Evolutionary conservation across 1,140 invertebrate genomes (phyloP), one percentile per base, ranked within the genome.

Genomic region (Calephelis nemesis): DNA sequence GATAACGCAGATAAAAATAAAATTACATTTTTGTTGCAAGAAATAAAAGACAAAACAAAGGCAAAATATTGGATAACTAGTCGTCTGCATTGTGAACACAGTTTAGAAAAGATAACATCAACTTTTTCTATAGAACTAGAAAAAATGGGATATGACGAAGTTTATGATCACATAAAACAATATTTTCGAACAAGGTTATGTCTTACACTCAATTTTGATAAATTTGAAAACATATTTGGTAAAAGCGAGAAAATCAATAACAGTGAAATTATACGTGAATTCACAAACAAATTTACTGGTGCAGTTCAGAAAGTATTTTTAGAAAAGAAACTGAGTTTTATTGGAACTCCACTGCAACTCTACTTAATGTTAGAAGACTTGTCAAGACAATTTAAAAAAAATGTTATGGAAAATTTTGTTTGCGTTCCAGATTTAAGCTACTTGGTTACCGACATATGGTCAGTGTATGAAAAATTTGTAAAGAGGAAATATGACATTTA

Each of bases 11-110:
- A 60, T 40, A 60, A 30, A n/a, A 30, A 40, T 39, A 40, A 11
- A 60, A 39, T 60, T 12, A 40, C 30, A 39, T 40, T 6, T n/a
- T 60, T 60, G n/a, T 60, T 60, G 7, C 8, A 60, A 60, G 12
- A 11, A 1, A 60, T 60, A 39, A 60, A 60, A 60, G 11, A 60
- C 15, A 30, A 60, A 60, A 60, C 54, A 11, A 30, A 7, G 12
- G 54, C 54, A 40, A 60, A 60, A 39, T 60, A 12, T 11, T 60
- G 54, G 54, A 60, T 60, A 12, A 60, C 54, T 60, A 60, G 19
- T 30, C 52, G 52, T 39, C 15, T 54, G 10, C 52, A 54, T 54
- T 54, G 15, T 11, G 52, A 54, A 15, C 1, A 54, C 19, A 19
- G 15, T 9, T 54, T 54, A 30, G 52, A 54, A 54, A 54, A 54